These are phyloP conservation scores for Gobiocypris rarus DNA, from an alignment of 2,113 vertebrate species.

Conservation along the genomic window DNA sequence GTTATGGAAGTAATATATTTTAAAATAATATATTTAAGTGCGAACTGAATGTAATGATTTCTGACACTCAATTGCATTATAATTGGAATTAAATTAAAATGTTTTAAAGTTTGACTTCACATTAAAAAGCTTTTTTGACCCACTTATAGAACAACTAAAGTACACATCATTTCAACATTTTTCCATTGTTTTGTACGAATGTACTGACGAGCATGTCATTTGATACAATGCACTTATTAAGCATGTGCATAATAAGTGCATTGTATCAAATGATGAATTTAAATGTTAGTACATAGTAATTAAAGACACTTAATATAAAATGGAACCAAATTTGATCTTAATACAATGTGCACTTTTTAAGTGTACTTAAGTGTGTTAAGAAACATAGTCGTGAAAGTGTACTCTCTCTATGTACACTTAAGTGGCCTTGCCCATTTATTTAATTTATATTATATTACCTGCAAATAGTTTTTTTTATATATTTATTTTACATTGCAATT, in stretches of 20 bases:
- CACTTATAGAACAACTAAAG: background rate
- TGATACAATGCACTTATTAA: no score
- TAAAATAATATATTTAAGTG: background rate
- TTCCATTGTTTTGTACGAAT: background rate
- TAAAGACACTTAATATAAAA: no score
- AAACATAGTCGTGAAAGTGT: background rate
- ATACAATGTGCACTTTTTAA: background rate
- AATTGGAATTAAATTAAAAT: background rate
- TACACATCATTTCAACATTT: no score
- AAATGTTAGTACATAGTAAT: no score
- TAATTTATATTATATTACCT: background rate
- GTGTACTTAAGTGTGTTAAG: background rate
- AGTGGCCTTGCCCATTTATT: background rate
- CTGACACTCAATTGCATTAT: background rate
- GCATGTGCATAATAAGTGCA: no score
- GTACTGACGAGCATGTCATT: background rate
- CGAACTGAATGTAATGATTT: background rate
- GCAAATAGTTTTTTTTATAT: background rate
- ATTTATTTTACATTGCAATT: background rate
- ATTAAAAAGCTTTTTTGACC: background rate
- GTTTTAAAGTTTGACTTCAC: background rate
- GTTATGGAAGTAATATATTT: background rate
- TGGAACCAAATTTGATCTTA: background rate
- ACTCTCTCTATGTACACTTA: background rate
- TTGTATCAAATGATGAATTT: no score